Conservation (phyloP, 2,888 invertebrate species). For the Lamellibrachia columna region DNA sequence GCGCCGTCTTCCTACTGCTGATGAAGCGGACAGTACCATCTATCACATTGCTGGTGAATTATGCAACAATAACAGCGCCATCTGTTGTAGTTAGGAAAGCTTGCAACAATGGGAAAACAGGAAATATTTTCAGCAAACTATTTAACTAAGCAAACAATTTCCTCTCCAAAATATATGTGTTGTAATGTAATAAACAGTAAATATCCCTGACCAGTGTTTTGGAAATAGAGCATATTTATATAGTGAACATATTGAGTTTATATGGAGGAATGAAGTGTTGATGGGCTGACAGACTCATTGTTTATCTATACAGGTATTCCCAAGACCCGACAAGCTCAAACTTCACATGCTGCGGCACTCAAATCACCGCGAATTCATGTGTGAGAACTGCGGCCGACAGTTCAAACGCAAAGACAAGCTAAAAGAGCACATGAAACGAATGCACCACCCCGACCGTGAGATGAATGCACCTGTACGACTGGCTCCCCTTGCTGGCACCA, state of each 20-base stretch:
- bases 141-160: background rate
- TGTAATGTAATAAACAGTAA: background rate
- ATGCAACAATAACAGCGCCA: background rate
- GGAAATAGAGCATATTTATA: background rate
- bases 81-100: background rate
- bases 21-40: background rate
- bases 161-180: background rate
- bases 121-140: background rate
- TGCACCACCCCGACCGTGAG: constrained; percentile 39
- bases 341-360: constrained; percentile 78
- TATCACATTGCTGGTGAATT: background rate
- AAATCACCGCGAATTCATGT: constrained; percentile 76
- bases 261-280: background rate
- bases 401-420: constrained; percentile 77
- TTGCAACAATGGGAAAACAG: background rate
- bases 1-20: background rate
- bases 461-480: constrained; percentile 13
- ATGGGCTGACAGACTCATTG: background rate
- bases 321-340: constrained; percentile 77
- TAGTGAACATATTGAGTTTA: background rate
- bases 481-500: background rate
- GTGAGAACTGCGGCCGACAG: constrained; percentile 80
- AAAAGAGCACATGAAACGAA: constrained; percentile 76
- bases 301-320: constrained; percentile 69
- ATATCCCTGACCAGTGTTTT: background rate